Conservation (phyloP, 2,888 invertebrate genomes). For the Corbicula japonica region DNA sequence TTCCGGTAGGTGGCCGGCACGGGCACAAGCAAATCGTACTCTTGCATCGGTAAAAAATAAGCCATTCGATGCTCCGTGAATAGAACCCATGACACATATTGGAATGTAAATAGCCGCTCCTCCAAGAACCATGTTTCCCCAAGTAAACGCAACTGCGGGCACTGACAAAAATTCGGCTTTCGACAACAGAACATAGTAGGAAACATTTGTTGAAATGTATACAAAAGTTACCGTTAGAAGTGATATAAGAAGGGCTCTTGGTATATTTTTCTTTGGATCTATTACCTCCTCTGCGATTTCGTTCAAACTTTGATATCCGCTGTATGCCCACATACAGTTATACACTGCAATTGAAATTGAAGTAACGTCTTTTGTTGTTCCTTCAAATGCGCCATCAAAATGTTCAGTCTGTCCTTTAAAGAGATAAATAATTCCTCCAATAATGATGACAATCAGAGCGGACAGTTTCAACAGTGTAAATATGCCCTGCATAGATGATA, state of each 20-base stretch:
- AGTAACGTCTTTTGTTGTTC: conserved; percentile 51
- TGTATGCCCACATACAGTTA: conserved; percentile 66
- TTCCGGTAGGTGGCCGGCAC: conserved; percentile 66
- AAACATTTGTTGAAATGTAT: conserved; percentile 57
- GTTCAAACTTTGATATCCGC: conserved; percentile 71
- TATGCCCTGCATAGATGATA: conserved; percentile 96
- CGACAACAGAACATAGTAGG: conserved; percentile 49
- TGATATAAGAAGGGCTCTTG: conserved; percentile 53
- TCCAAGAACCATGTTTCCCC: conserved; percentile 54
- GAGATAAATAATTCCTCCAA: conserved; percentile 56
- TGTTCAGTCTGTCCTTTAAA: conserved; percentile 47
- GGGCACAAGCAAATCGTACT: conserved; percentile 54
- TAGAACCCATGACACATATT: conserved; percentile 61
- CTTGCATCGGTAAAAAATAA: conserved; percentile 49
- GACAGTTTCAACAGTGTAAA: conserved; percentile 96
- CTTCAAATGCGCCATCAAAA: conserved; percentile 60
- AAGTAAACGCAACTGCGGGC: conserved; percentile 57
- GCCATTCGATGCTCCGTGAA: conserved; percentile 55
- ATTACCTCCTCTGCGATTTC: conserved; percentile 61
- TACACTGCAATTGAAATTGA: conserved; percentile 58
- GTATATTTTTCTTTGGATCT: conserved; percentile 58
- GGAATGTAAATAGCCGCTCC: conserved; percentile 57
- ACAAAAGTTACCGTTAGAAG: conserved; percentile 43
- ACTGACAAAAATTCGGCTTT: conserved; percentile 51
- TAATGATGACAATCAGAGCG: conserved; percentile 54